Evolutionary conservation across 2,113 vertebrate genomes (phyloP).

Genomic region (Pseudorhombus dupliciocellatus): DNA sequence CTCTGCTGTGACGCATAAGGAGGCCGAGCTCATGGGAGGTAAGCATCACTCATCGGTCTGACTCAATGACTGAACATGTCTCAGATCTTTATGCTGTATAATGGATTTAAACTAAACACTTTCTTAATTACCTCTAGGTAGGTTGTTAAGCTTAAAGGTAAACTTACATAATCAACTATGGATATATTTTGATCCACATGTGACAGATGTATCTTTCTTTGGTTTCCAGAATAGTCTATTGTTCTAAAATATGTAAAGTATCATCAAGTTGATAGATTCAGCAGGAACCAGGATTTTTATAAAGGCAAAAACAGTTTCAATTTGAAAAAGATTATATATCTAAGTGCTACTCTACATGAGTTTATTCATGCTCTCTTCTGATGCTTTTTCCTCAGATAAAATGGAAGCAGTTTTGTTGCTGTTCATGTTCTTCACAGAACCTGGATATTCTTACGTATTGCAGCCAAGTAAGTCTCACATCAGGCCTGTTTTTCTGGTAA

Average conservation of each 20-base stretch:
- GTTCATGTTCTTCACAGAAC: slow-evolving; percentile 48
- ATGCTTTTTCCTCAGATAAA: slow-evolving; percentile 32
- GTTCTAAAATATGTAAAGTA: not conserved
- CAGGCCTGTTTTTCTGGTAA: not conserved
- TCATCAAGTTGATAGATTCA: not conserved
- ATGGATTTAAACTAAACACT: too few species aligned
- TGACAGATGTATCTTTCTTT: too few species aligned
- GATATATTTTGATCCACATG: too few species aligned
- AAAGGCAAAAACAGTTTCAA: not conserved
- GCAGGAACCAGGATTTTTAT: not conserved
- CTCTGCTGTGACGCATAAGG: slow-evolving; percentile 17
- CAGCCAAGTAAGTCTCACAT: slow-evolving; percentile 69
- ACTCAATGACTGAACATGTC: not conserved
- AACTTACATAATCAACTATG: too few species aligned
- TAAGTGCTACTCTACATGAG: not conserved
- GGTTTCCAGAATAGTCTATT: too few species aligned
- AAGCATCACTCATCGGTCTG: slow-evolving; percentile 44
- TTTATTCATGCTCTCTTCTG: not conserved
- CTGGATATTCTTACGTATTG: slow-evolving; percentile 44
- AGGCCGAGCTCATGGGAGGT: slow-evolving; percentile 46
- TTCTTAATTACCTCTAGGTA: not conserved
- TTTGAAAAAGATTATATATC: not conserved
- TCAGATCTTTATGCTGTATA: not conserved
- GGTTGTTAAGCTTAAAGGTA: too few species aligned
- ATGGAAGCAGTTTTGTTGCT: slow-evolving; percentile 66